phyloP scores from a whole-genome alignment of 2,113 vertebrate species.

The Mandrillus leucophaeus region DNA sequence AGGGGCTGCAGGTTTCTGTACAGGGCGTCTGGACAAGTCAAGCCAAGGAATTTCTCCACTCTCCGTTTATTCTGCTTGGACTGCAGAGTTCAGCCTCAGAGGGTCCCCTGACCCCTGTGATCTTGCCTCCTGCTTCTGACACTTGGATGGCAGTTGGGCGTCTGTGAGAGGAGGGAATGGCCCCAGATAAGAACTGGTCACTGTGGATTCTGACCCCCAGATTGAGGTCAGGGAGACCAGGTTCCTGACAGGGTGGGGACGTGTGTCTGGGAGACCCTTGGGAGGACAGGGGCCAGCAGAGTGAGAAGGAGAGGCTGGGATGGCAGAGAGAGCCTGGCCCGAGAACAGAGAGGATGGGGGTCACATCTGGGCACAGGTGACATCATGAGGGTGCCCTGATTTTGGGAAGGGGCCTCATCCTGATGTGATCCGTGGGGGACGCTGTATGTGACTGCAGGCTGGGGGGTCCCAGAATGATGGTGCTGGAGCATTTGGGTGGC shows the following conservation, averaged over 20 bases:
- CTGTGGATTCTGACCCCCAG: neutral
- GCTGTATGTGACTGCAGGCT: fast-evolving
- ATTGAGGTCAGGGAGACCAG: neutral
- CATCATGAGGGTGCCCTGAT: fast-evolving
- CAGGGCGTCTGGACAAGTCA: neutral
- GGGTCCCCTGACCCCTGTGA: fast-evolving
- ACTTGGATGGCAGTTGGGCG: fast-evolving
- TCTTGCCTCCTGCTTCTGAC: fast-evolving
- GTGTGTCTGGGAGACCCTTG: too few relatives aligned
- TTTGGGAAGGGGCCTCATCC: neutral
- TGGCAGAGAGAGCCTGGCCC: neutral
- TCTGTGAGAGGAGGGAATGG: fast-evolving
- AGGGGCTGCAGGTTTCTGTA: fast-evolving
- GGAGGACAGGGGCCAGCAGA: fast-evolving
- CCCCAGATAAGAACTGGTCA: fast-evolving
- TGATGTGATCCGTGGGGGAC: neutral
- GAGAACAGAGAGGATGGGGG: too few relatives aligned
- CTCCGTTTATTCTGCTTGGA: fast-evolving
- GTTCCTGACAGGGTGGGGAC: fast-evolving
- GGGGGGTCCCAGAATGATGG: neutral
- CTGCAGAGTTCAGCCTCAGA: neutral
- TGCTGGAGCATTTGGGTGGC: fast-evolving
- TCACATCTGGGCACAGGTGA: fast-evolving
- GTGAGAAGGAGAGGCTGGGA: neutral
- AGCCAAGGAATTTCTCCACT: fast-evolving